A percentile compares a stretch with the other conserved stretches of the same genome.
Conservation (phyloP, 2,888 invertebrate species). For the Orthosia gracilis region DNA sequence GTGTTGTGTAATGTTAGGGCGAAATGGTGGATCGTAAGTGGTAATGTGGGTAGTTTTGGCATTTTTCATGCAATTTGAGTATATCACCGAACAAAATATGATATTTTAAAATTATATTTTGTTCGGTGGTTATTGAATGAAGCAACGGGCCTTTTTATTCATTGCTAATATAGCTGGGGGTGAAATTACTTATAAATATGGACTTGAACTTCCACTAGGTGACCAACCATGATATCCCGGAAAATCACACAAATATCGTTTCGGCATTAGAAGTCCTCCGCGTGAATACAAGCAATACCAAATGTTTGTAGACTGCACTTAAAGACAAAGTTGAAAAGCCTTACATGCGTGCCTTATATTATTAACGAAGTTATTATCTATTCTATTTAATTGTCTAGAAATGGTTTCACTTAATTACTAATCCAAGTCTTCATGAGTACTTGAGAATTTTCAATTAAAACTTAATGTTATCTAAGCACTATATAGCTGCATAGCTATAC, state of each 20-base stretch:
- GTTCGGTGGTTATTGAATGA: background rate
- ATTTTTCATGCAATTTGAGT: background rate
- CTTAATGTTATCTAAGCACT: slow-evolving; percentile 1
- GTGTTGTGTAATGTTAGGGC: background rate
- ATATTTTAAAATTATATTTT: background rate
- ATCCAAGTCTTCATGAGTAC: slow-evolving; percentile 5
- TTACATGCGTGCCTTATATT: no score
- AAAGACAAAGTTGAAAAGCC: background rate
- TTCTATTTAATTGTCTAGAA: background rate
- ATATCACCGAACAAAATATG: no score
- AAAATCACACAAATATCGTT: no score
- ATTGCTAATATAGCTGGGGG: no score
- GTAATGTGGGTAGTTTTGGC: background rate
- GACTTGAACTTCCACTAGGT: no score
- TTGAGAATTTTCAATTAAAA: slow-evolving; percentile 36
- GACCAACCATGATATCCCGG: no score
- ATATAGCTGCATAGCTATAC: slow-evolving; percentile 20
- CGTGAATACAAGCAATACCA: background rate
- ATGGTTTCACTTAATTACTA: slow-evolving; percentile 12
- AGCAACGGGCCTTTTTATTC: no score
- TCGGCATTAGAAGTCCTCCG: no score
- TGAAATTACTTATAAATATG: no score
- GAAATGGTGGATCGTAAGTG: background rate
- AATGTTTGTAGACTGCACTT: background rate
- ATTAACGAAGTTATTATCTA: slow-evolving; percentile 14